Conservation (phyloP, 2,888 invertebrate genomes). For the Drosophila vallismaia region DNA sequence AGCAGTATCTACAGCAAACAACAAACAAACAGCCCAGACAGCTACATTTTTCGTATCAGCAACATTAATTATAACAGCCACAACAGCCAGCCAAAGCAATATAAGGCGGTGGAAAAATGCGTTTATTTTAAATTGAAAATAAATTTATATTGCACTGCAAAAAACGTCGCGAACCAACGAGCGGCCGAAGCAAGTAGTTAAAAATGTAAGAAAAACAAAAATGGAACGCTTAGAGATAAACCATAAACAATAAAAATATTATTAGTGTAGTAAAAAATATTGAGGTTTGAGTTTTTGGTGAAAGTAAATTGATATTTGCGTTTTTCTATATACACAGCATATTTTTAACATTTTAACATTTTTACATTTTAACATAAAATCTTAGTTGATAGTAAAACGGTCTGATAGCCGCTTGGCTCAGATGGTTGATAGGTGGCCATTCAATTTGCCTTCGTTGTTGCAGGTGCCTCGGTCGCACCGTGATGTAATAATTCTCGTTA, state of each 20-base stretch:
- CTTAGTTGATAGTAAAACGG: slow-evolving; percentile 3
- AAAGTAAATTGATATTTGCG: slow-evolving; percentile 7
- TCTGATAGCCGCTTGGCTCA: neutral
- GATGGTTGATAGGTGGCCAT: slow-evolving; percentile 46
- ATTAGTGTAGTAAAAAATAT: slow-evolving; percentile 11
- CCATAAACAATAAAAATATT: slow-evolving; percentile 14
- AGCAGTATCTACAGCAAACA: slow-evolving; percentile 47
- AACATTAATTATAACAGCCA: slow-evolving; percentile 77
- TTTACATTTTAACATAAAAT: slow-evolving; percentile 1
- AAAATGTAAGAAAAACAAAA: neutral
- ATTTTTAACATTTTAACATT: neutral
- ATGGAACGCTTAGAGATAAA: neutral
- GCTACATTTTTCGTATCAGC: slow-evolving; percentile 66
- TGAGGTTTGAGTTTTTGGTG: neutral
- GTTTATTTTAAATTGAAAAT: slow-evolving; percentile 61
- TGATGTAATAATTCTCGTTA: slow-evolving; percentile 78
- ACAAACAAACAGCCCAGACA: slow-evolving; percentile 45
- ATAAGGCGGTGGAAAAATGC: slow-evolving; percentile 63
- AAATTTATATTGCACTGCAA: slow-evolving; percentile 53
- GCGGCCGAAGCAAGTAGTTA: no score
- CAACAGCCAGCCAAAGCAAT: slow-evolving; percentile 45
- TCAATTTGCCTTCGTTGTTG: slow-evolving; percentile 30
- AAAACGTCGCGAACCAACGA: slow-evolving; percentile 19
- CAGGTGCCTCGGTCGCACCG: slow-evolving; percentile 46
- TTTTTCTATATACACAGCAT: neutral